Evolutionary conservation across 2,797 vertebrate genomes (phyloP).

Genomic region (Dendrocincla tyrannina): DNA sequence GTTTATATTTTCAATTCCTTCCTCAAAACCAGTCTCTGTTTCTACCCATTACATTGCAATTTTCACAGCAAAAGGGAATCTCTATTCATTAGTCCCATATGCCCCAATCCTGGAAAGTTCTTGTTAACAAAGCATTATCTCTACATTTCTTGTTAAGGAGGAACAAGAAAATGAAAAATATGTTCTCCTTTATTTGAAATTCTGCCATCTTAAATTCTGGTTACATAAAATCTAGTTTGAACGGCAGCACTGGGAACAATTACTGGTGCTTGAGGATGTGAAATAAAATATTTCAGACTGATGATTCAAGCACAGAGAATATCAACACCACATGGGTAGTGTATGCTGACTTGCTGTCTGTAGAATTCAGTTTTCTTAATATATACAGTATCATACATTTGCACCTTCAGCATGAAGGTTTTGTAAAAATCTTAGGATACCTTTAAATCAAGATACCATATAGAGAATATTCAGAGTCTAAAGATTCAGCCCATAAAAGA

Average conservation of each 20-base stretch:
- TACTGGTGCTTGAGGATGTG: background rate
- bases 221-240: background rate
- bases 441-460: background rate
- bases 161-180: background rate
- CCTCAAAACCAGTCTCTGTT: background rate
- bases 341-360: background rate
- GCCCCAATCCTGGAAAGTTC: background rate
- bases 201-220: background rate
- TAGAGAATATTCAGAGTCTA: background rate
- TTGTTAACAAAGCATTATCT: background rate
- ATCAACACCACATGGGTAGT: background rate
- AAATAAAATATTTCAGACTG: constrained; percentile 3
- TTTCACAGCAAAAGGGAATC: background rate
- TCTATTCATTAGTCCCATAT: background rate
- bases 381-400: background rate
- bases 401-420: background rate
- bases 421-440: background rate
- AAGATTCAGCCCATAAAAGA: background rate
- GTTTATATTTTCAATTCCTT: background rate
- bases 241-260: background rate
- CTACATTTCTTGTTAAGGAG: background rate
- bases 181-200: background rate
- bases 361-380: background rate
- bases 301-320: background rate
- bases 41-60: background rate